These are phyloP conservation scores for Mongoloraphidia duomilia DNA, from an alignment of 2,888 invertebrate species.

Conservation along the genomic window DNA sequence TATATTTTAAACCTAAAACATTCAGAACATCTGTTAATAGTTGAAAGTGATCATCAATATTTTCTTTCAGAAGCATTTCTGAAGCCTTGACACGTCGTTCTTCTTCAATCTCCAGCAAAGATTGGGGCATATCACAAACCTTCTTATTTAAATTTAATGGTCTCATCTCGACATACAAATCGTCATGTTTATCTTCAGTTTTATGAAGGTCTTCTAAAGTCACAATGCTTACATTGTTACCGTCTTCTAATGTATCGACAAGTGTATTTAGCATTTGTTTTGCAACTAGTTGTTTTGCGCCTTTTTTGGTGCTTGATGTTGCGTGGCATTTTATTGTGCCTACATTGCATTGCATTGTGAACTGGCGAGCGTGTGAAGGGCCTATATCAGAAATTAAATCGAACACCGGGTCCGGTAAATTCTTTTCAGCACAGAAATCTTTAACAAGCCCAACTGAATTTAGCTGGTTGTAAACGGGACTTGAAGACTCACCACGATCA, in stretches of 20 bases:
- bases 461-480: neutral
- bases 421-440: slow-evolving; percentile 8
- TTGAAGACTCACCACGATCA: too few relatives aligned
- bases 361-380: slow-evolving; percentile 30
- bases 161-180: too few relatives aligned
- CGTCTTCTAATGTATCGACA: slow-evolving; percentile 6
- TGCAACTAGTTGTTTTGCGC: slow-evolving; percentile 33
- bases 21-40: too few relatives aligned
- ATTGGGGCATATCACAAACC: too few relatives aligned
- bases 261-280: slow-evolving; percentile 17
- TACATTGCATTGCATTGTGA: slow-evolving; percentile 26
- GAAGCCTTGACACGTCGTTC: too few relatives aligned
- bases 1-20: too few relatives aligned
- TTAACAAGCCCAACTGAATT: slow-evolving; percentile 3
- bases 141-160: too few relatives aligned
- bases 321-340: slow-evolving; percentile 26
- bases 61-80: too few relatives aligned
- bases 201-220: slow-evolving; percentile 2
- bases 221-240: slow-evolving; percentile 2
- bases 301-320: slow-evolving; percentile 29
- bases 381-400: slow-evolving; percentile 26
- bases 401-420: slow-evolving; percentile 25
- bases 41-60: too few relatives aligned
- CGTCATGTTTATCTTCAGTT: neutral
- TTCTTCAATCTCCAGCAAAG: too few relatives aligned